Evolutionary conservation across 2,888 invertebrate genomes (phyloP).

Genomic region (Fissipunctia ypsillon): DNA sequence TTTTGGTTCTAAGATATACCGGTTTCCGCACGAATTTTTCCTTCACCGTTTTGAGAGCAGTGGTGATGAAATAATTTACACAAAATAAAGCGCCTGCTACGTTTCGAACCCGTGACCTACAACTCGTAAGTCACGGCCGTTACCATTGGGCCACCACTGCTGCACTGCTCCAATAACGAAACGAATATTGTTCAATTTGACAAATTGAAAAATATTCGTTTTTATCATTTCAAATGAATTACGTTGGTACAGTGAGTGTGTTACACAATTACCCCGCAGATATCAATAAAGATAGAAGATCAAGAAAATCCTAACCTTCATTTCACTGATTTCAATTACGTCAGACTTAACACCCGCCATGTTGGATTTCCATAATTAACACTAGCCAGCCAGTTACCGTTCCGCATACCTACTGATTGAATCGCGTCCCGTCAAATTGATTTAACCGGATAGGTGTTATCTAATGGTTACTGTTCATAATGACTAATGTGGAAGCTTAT

Average conservation of each 20-base stretch:
- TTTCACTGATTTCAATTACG: constrained; percentile 37
- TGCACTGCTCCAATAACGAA: too few species aligned
- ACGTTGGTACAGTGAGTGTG: background rate
- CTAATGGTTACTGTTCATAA: constrained; percentile 13
- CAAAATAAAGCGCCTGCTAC: too few species aligned
- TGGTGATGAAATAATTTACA: too few species aligned
- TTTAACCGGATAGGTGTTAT: constrained; percentile 29
- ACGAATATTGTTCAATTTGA: background rate
- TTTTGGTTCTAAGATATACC: too few species aligned
- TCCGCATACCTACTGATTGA: constrained; percentile 49
- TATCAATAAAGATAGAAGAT: constrained; percentile 1
- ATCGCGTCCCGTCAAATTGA: constrained; percentile 40
- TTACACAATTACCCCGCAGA: background rate
- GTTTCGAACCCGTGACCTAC: too few species aligned
- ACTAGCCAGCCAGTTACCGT: constrained; percentile 36
- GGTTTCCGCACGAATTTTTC: too few species aligned
- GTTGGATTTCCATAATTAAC: constrained; percentile 60
- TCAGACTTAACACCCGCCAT: constrained; percentile 37
- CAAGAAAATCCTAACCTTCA: constrained; percentile 4
- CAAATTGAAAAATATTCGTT: too few species aligned
- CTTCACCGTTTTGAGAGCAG: too few species aligned
- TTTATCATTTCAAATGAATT: too few species aligned
- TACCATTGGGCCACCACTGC: too few species aligned
- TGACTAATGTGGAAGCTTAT: constrained; percentile 13
- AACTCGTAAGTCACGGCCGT: too few species aligned